Percentiles rank a stretch among this genome's conserved stretches.
These are phyloP conservation scores for Schizopygopsis pylzovi DNA, from an alignment of 2,797 vertebrate genomes.

Conservation along the genomic window DNA sequence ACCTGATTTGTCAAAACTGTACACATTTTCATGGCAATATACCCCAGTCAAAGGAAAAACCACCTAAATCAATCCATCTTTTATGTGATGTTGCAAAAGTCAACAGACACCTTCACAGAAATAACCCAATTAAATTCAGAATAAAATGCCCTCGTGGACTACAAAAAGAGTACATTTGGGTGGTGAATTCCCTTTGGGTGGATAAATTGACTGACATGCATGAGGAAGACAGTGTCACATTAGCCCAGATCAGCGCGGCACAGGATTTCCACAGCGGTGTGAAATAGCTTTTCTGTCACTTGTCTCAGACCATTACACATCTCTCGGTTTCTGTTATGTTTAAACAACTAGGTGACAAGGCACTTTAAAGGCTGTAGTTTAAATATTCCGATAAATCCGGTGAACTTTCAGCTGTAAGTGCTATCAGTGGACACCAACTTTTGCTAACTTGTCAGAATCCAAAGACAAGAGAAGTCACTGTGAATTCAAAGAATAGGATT, in stretches of 20 bases:
- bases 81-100: neutral
- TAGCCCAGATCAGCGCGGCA: slow-evolving; percentile 34
- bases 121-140: slow-evolving; percentile 21
- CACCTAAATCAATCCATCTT: neutral
- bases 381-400: slow-evolving; percentile 1
- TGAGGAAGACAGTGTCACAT: slow-evolving; percentile 15
- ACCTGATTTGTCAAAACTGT: neutral
- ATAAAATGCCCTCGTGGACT: neutral
- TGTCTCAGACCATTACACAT: slow-evolving; percentile 9
- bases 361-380: slow-evolving; percentile 3
- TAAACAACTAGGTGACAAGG: slow-evolving; percentile 11
- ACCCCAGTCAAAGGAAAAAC: neutral
- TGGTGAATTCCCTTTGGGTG: neutral
- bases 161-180: slow-evolving; percentile 9
- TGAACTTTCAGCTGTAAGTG: neutral
- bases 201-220: slow-evolving; percentile 24
- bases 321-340: slow-evolving; percentile 1
- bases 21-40: neutral
- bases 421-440: neutral
- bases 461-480: neutral
- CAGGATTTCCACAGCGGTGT: slow-evolving; percentile 29
- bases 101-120: neutral
- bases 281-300: slow-evolving; percentile 39
- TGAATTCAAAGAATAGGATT: neutral
- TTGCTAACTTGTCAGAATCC: neutral